Base-by-base conservation (phyloP, 23 tunicate genomes). In the Styela clava region DNA sequence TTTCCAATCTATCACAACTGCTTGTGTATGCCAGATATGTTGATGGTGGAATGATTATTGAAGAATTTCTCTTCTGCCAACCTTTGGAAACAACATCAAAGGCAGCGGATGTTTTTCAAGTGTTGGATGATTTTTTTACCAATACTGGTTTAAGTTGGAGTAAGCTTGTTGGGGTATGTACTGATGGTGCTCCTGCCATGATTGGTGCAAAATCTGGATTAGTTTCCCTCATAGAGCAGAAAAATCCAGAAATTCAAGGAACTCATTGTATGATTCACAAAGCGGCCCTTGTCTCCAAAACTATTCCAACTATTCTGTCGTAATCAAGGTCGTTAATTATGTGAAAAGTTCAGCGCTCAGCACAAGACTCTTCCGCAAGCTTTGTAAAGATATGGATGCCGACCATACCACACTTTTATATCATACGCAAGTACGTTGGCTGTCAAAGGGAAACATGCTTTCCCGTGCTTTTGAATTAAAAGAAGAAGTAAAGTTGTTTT, bases 221-320 rank as follows among this genome's bases (percentile, higher is more conserved):
- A 69, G 35, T 83, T 35, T 35, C 34, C 82, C 69, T 74, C 3
- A 25, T 83, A 74, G 74, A 83, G 82, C 82, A 74, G 68, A 74
- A 83, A 83, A 74, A 74, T 74, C 82, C 68, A 83, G 82, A 34
- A 73, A 70, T 70, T 34, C 62, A 7, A 73, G 85, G 82, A 73
- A 72, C 82, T 26, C 67, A 77, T 77, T 81, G 62, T 44, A 73
- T 81, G 62, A 31, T 70, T 69, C 85, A 81, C 79, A 73, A 31
- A 70, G 79, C 85, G 7, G 79, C 69, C 68, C 68, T 83, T 24
- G 86, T 83, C 52, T 83, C 69, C 28, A 83, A 74, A 83, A 74
- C 37, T 69, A 74, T 83, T 83, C 69, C 69, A 32, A 83, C 74
- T 74, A 73, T 81, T 82, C 82, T 82, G 85, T 82, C 64, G 85